Evolutionary conservation across 1,140 invertebrate genomes (phyloP).

Genomic region (Drosophila santomea): DNA sequence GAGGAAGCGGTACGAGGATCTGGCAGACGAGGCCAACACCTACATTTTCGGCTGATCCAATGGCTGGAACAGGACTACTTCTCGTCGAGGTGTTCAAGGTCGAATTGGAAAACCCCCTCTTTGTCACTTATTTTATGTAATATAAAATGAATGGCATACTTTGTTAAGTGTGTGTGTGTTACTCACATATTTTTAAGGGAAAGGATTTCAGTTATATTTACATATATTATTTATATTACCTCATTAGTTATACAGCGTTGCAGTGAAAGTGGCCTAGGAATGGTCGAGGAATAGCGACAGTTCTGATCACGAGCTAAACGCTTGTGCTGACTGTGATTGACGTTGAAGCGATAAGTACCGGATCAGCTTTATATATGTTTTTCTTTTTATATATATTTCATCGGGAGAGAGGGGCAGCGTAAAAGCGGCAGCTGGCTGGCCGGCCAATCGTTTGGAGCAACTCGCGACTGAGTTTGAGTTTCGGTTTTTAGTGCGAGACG

Average conservation of each 20-base stretch:
- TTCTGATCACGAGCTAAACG: conserved; percentile 18
- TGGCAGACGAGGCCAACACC: background rate
- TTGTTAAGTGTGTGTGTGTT: too few species aligned
- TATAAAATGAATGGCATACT: background rate
- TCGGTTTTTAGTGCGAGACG: conserved; percentile 24
- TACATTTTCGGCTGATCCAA: background rate
- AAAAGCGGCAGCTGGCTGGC: background rate
- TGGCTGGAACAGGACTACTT: too few species aligned
- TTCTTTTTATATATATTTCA: background rate
- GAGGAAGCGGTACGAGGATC: background rate
- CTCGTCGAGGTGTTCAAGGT: background rate
- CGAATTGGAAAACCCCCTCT: background rate
- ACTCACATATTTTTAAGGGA: too few species aligned
- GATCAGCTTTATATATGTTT: conserved; percentile 24
- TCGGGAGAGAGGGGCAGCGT: background rate
- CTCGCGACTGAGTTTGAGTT: background rate
- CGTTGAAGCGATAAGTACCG: conserved; percentile 49
- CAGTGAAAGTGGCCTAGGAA: conserved; percentile 9
- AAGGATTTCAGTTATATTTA: too few species aligned
- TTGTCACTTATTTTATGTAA: background rate
- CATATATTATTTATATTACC: background rate
- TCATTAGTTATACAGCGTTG: background rate
- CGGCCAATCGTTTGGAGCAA: background rate
- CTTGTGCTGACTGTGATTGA: conserved; percentile 46
- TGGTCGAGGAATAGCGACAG: background rate